Evolutionary conservation across 37 sponge, comb jelly and placozoan genomes (phyloP), one percentile per base, ranked within the genome.

Genomic region (Chondrosia reniformis): DNA sequence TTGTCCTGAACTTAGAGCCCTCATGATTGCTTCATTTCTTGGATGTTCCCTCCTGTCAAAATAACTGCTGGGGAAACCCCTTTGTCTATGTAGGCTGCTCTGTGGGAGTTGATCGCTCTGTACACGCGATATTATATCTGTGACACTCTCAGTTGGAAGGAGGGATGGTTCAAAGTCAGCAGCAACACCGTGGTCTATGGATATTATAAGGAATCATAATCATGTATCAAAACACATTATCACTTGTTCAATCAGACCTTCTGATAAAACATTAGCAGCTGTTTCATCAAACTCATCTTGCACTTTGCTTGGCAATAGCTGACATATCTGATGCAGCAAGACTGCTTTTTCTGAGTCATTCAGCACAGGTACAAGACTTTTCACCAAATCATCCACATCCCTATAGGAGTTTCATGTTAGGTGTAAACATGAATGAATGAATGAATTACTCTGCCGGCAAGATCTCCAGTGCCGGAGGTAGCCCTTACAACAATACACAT

Each of bases 241-340:
- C 15, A 12, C 12, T 32, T 13, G 31, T 13, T 61, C n/a, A n/a
- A n/a, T 1, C 42, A 25, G n/a, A 77, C 76, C 75, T 45, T 75
- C 41, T 27, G 59, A 32, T 9, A 80, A 15, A 22, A 46, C 44
- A 37, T 49, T 43, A 0, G 94, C 94, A 34, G 93, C 93, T 19
- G 77, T 28, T 17, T 65, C 74, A 62, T 93, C 94, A 84, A 93
- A 93, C 49, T 83, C 87, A 38, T 19, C 45, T 54, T 89, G 87
- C 3, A 57, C 79, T n/a, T 86, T 69, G 3, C 73, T 76, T 45
- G 94, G 94, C 15, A 93, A 83, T 21, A 93, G 84, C 75, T 86
- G 94, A 46, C 94, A 93, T 24, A 93, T 77, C 44, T 93, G 67
- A 54, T 93, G 94, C 34, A 89, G 81, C 13, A 93, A 82, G 33